These are phyloP conservation scores for Siniperca obscura DNA, from an alignment of 2,797 vertebrate species.

Conservation along the genomic window DNA sequence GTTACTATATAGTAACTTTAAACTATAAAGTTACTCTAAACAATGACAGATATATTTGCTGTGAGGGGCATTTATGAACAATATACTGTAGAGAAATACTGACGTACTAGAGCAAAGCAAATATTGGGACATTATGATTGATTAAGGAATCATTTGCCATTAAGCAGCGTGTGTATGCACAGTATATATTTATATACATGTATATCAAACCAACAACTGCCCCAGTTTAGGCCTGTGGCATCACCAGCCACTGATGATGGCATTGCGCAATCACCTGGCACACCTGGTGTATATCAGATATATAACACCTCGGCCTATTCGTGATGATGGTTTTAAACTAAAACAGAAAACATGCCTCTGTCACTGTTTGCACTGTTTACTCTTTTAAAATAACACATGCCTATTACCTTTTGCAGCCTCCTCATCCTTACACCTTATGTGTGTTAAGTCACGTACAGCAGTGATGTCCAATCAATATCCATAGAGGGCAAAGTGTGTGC, in stretches of 20 bases:
- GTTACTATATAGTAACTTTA: too few species aligned
- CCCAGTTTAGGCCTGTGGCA: neutral
- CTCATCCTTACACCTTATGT: constrained; percentile 24
- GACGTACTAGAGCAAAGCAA: neutral
- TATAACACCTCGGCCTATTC: neutral
- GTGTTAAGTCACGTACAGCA: constrained; percentile 40
- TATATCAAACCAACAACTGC: neutral
- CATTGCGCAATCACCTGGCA: neutral
- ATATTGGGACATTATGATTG: neutral
- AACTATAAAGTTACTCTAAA: too few species aligned
- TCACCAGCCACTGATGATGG: neutral
- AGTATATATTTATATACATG: neutral
- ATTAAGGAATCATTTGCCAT: neutral
- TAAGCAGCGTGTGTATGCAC: too few species aligned
- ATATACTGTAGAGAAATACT: neutral
- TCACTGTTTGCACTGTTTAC: constrained; percentile 9
- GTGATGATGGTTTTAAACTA: neutral
- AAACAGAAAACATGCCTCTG: neutral
- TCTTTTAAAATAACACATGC: constrained; percentile 7
- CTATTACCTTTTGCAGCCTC: constrained; percentile 23
- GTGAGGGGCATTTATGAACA: neutral
- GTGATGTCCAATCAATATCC: constrained; percentile 53
- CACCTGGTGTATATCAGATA: neutral
- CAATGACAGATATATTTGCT: neutral
- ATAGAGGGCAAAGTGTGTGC: constrained; percentile 29